Evolutionary conservation across 2,113 vertebrate species (phyloP), one percentile per base, ranked within the genome.

Genomic region (Mirza zaza): DNA sequence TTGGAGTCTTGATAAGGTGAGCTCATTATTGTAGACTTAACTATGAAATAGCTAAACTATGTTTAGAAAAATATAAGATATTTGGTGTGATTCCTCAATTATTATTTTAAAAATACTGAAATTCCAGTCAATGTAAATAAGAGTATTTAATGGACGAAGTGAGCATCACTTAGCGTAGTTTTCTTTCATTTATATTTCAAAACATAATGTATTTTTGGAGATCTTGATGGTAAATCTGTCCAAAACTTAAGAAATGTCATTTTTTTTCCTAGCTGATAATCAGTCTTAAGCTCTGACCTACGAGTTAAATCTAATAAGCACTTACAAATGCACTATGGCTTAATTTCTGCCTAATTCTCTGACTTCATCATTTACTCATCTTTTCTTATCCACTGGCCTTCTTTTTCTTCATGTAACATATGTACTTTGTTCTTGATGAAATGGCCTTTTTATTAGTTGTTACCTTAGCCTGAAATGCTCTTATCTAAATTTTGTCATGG

Each of bases 241-340:
- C 61, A 79, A 67, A 94, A 90, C 85, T 94, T 95, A 97, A 96
- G 89, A 97, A 95, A 70, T 92, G 42, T 81, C 61, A n/a, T 90
- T 90, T 9, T n/a, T 87, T 92, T 39, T 15, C 7, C 84, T 96
- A 65, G 42, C 88, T 96, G 71, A 25, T 97, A 95, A 82, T 96
- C 59, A 97, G 32, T 77, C 23, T 94, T 97, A 95, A 80, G 61
- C 68, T 96, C 90, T 97, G 90, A 85, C 70, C 32, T 85, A 34
- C 55, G 45, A 92, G 68, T 97, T 96, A 88, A 82, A 95, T 91
- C 94, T 88, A 96, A 77, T 94, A 95, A 94, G 77, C 91, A 79
- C 67, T 96, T 90, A 61, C 6, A 94, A 50, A 92, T 80, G 68
- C 32, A 39, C 59, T 94, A 0, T 93, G 67, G 88, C 73, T 87